phyloP scores from a whole-genome alignment of 2,888 invertebrate genomes.

The Ditula angustiorana region DNA sequence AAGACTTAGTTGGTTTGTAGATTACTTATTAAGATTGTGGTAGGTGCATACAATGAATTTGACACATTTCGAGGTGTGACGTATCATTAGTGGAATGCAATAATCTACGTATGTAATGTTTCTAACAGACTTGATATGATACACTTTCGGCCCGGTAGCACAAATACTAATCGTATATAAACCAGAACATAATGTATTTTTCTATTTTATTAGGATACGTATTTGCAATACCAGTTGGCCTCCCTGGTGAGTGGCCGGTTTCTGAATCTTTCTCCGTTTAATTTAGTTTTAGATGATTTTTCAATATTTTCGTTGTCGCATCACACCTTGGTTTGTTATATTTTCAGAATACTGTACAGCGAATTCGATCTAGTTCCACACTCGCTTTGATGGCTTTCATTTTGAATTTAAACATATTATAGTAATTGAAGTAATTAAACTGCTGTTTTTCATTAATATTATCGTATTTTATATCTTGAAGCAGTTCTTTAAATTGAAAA shows the following conservation, averaged over 20 bases:
- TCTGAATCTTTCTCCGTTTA: slow-evolving; percentile 51
- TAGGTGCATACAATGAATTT: neutral
- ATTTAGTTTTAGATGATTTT: slow-evolving; percentile 61
- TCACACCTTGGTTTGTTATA: slow-evolving; percentile 37
- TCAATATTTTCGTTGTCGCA: slow-evolving; percentile 44
- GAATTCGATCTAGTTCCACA: slow-evolving; percentile 42
- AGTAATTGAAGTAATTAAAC: slow-evolving; percentile 2
- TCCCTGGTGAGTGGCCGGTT: slow-evolving; percentile 81
- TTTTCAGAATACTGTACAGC: slow-evolving; percentile 39
- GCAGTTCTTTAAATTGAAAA: slow-evolving; percentile 8
- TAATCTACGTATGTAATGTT: neutral
- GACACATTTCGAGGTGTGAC: neutral
- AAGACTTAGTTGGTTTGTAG: neutral
- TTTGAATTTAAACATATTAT: slow-evolving; percentile 35
- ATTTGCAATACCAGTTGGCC: slow-evolving; percentile 84
- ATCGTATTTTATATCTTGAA: slow-evolving; percentile 14
- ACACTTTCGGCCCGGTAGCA: slow-evolving; percentile 49
- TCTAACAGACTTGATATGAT: slow-evolving; percentile 22
- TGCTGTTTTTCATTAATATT: slow-evolving; percentile 12
- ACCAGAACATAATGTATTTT: slow-evolving; percentile 62
- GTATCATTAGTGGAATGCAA: neutral
- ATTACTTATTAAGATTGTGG: no score
- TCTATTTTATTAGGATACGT: slow-evolving; percentile 81
- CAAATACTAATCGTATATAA: slow-evolving; percentile 60
- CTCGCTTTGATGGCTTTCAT: slow-evolving; percentile 74